These are phyloP conservation scores for Nephila pilipes DNA, from an alignment of 1,140 invertebrate genomes.

Conservation along the genomic window DNA sequence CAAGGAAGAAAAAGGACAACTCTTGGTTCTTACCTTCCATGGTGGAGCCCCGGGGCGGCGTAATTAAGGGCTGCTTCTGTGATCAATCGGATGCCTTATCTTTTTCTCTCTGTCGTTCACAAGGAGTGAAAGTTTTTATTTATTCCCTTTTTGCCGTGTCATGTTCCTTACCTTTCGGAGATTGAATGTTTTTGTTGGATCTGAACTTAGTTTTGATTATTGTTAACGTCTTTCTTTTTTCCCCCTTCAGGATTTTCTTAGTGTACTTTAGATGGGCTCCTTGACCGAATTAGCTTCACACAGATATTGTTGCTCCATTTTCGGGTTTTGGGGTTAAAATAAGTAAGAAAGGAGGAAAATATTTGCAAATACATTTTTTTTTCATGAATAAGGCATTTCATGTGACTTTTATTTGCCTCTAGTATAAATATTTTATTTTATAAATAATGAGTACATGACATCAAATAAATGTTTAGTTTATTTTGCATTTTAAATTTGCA, in stretches of 20 bases:
- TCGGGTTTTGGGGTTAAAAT: not conserved
- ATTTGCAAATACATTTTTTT: too few relatives aligned
- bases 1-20: constrained; percentile 27
- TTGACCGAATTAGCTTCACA: not conserved
- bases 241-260: not conserved
- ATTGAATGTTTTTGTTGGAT: constrained; percentile 45
- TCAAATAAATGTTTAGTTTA: too few relatives aligned
- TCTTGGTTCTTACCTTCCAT: not conserved
- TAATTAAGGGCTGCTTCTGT: constrained; percentile 59
- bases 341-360: not conserved
- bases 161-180: not conserved
- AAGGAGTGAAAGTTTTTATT: constrained; percentile 14
- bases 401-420: too few relatives aligned
- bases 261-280: not conserved
- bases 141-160: not conserved
- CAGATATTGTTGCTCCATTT: not conserved
- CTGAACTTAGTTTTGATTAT: constrained; percentile 44
- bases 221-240: not conserved
- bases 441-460: too few relatives aligned
- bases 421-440: too few relatives aligned
- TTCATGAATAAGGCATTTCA: too few relatives aligned
- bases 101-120: constrained; percentile 31
- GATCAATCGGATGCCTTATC: constrained; percentile 56
- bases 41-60: constrained; percentile 2
- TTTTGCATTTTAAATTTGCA: too few relatives aligned